phyloP scores from a whole-genome alignment of 2,888 invertebrate genomes.

The Eupeodes luniger region DNA sequence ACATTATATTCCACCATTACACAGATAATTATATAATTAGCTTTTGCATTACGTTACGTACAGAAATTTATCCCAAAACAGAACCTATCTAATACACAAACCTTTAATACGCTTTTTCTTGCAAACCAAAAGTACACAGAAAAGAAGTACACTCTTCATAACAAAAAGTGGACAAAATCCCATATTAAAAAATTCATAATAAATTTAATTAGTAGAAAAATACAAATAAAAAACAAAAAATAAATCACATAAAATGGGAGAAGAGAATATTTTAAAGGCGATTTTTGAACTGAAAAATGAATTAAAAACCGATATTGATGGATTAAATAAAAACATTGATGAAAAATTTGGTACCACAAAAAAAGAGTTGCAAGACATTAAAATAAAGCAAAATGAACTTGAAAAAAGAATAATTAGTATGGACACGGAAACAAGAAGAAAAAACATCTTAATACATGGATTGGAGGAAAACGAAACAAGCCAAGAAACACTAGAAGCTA shows the following conservation, averaged over 20 bases:
- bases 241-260: background rate
- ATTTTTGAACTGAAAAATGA: background rate
- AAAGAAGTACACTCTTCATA: too few species aligned
- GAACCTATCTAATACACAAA: too few species aligned
- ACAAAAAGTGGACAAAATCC: background rate
- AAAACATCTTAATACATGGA: constrained; percentile 10
- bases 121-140: too few species aligned
- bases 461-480: constrained; percentile 17
- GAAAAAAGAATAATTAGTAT: constrained; percentile 8
- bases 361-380: background rate
- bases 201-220: background rate
- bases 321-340: constrained; percentile 17
- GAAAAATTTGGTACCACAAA: background rate
- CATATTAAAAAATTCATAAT: background rate
- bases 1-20: too few species aligned
- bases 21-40: too few species aligned
- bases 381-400: constrained; percentile 6
- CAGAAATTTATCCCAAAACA: too few species aligned
- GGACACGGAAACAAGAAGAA: constrained; percentile 4
- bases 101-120: too few species aligned
- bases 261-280: background rate
- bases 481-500: constrained; percentile 16
- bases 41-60: too few species aligned
- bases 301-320: background rate
- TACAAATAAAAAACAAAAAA: background rate